Evolutionary conservation across 2,888 invertebrate genomes (phyloP).

Genomic region (Tiliacea aurago): DNA sequence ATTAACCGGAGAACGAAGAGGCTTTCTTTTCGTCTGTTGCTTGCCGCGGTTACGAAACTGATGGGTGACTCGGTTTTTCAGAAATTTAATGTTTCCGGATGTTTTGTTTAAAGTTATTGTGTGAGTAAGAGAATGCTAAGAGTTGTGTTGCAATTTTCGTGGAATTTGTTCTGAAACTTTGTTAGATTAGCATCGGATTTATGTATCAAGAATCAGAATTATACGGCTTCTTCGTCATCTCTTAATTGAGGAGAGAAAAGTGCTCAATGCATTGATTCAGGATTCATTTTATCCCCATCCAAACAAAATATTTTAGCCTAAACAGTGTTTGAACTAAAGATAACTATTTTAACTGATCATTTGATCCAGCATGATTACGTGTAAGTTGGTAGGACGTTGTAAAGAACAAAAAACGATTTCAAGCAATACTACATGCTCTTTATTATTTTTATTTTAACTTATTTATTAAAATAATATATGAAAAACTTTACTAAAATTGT

Average conservation of each 20-base stretch:
- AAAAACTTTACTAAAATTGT: neutral
- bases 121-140: slow-evolving; percentile 15
- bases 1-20: slow-evolving; percentile 51
- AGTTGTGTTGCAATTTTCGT: slow-evolving; percentile 1
- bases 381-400: too few species aligned
- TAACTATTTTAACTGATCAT: too few species aligned
- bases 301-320: too few species aligned
- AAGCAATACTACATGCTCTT: too few species aligned
- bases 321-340: too few species aligned
- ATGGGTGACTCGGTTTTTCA: slow-evolving; percentile 44
- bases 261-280: too few species aligned
- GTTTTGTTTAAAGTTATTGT: slow-evolving; percentile 15
- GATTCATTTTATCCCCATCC: too few species aligned
- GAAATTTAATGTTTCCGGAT: slow-evolving; percentile 23
- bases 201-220: neutral
- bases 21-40: slow-evolving; percentile 60
- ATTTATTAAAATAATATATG: too few species aligned
- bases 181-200: neutral
- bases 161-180: neutral
- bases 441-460: too few species aligned
- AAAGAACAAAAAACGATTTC: too few species aligned
- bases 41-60: slow-evolving; percentile 50
- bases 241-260: neutral
- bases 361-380: too few species aligned
- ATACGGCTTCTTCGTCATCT: neutral